These are phyloP conservation scores for Caenorhabditis tropicalis DNA, from an alignment of 1,140 invertebrate species.

Conservation along the genomic window DNA sequence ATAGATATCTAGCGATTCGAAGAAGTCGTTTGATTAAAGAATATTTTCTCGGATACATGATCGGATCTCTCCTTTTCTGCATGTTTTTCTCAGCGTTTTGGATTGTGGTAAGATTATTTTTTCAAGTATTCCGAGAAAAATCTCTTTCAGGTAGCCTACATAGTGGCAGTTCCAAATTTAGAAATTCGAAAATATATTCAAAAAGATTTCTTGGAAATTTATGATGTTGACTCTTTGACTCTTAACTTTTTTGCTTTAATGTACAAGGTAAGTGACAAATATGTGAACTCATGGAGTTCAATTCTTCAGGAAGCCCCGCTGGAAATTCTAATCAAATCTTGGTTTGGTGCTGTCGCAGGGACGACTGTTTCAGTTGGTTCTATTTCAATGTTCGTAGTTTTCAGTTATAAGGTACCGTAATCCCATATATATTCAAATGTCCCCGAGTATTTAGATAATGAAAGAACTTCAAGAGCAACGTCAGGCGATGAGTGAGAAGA, in stretches of 20 bases:
- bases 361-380: background rate
- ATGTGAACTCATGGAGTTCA: background rate
- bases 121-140: background rate
- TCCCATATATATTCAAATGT: no score
- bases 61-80: background rate
- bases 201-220: background rate
- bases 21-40: background rate
- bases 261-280: background rate
- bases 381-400: background rate
- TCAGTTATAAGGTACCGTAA: background rate
- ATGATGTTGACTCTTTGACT: background rate
- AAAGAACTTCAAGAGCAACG: background rate
- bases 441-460: background rate
- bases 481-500: background rate
- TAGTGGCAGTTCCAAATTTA: background rate
- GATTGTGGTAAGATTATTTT: background rate
- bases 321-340: background rate
- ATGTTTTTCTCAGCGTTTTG: background rate
- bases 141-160: background rate
- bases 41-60: background rate
- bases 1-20: background rate
- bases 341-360: background rate
- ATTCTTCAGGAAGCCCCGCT: background rate
- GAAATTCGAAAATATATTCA: background rate
- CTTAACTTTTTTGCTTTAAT: background rate